Evolutionary conservation across 2,888 invertebrate species (phyloP).

Genomic region (Venusia cambrica): DNA sequence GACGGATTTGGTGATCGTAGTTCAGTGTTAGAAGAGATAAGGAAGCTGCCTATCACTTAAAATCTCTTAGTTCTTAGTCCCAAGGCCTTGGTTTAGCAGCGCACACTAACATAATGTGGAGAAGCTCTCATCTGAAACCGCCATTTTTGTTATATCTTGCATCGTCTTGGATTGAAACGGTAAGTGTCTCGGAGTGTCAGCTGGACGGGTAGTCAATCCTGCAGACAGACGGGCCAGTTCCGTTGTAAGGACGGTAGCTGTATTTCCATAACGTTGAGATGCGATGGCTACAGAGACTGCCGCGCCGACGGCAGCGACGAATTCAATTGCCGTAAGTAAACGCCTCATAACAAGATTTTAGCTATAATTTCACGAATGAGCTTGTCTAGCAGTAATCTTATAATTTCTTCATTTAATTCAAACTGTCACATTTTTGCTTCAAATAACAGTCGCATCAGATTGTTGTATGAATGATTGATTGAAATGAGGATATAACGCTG

Average conservation of each 20-base stretch:
- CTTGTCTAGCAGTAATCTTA: too few species aligned
- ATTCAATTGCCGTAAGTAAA: constrained; percentile 82
- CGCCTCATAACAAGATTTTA: constrained; percentile 14
- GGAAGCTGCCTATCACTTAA: too few species aligned
- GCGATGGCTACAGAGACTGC: constrained; percentile 89
- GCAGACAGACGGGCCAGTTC: constrained; percentile 80
- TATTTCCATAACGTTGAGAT: constrained; percentile 84
- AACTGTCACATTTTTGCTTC: too few species aligned
- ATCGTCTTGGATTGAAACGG: constrained; percentile 41
- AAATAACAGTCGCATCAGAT: neutral
- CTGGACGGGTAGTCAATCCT: constrained; percentile 63
- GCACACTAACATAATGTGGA: too few species aligned
- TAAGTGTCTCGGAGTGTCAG: constrained; percentile 54
- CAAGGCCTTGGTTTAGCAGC: too few species aligned
- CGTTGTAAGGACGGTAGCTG: constrained; percentile 88
- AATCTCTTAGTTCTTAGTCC: too few species aligned
- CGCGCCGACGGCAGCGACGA: constrained; percentile 83
- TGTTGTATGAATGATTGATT: too few species aligned
- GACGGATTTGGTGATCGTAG: too few species aligned
- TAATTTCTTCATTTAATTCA: too few species aligned
- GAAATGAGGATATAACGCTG: too few species aligned
- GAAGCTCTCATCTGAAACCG: too few species aligned
- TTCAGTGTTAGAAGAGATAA: too few species aligned
- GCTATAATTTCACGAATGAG: constrained; percentile 4
- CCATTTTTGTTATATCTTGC: constrained; percentile 45